Evolutionary conservation across 2,113 vertebrate genomes (phyloP).

Genomic region (Thoracochromis brauschi): DNA sequence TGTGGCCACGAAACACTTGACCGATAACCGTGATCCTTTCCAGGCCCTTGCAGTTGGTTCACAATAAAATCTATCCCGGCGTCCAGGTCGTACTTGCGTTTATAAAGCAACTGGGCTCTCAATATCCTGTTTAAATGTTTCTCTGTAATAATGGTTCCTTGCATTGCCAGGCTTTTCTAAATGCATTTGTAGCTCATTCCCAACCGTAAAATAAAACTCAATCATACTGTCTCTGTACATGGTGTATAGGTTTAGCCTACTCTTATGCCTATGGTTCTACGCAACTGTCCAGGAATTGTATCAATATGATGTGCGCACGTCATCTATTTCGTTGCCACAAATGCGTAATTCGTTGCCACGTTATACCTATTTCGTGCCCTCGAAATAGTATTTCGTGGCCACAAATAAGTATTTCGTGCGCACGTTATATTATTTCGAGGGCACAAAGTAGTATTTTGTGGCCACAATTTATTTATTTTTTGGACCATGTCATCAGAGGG

Average conservation of each 20-base stretch:
- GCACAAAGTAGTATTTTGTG: background rate
- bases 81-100: fast-evolving
- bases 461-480: background rate
- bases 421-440: fast-evolving
- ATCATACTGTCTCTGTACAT: background rate
- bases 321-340: fast-evolving
- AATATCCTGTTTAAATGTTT: background rate
- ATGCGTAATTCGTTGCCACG: background rate
- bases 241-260: background rate
- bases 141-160: fast-evolving
- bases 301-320: background rate
- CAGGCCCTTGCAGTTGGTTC: background rate
- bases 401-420: fast-evolving
- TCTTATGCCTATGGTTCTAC: background rate
- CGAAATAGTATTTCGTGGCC: fast-evolving
- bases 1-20: background rate
- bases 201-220: background rate
- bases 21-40: fast-evolving
- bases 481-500: background rate
- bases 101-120: background rate
- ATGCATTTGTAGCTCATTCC: background rate
- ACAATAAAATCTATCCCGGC: background rate
- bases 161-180: background rate
- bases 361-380: background rate
- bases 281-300: background rate